Evolutionary conservation across 2,113 vertebrate species (phyloP), one percentile per base, ranked within the genome.

Genomic region (Thamnaconus septentrionalis): DNA sequence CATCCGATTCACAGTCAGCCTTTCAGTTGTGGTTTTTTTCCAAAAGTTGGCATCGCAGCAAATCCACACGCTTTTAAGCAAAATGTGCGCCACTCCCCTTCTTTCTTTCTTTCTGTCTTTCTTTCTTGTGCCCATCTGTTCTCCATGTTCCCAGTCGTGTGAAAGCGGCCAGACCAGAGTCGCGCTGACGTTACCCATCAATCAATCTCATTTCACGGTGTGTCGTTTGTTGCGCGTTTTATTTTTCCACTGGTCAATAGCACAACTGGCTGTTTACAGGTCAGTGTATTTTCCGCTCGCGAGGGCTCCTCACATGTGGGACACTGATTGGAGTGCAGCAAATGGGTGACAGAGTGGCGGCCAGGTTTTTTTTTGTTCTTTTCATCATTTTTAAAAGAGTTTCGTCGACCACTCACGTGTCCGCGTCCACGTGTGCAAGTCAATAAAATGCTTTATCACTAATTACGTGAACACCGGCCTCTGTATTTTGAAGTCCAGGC

Each of bases 161-260:
- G 41, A 52, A 6, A 40, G 58, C 46, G 18, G n/a, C 8, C 41
- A 46, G 6, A 61, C 41, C 50, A n/a, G n/a, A 1, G 48, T 73
- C 44, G 41, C 45, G 47, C 66, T 41, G 18, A 78, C 71, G 1
- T 53, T 10, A 52, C 48, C 65, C 56, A 41, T 53, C 39, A 69
- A 84, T 85, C 80, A 68, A 84, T 80, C 53, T 78, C 51, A 61
- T 78, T 76, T 56, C 61, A 71, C 43, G 50, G 11, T 3, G 5
- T 45, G 1, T 3, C 8, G 46, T 46, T 64, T 60, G 18, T 12
- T 45, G 5, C 44, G 44, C 44, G 5, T 6, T 12, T 47, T 50
- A 10, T 64, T 3, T 56, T 82, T 87, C 81, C 85, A 8, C 76
- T 80, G 1, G 74, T 88, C 85, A 41, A 85, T 89, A 75, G 58